These are phyloP conservation scores for Oncopodura yosiiana DNA, from an alignment of 1,140 invertebrate genomes.

Conservation along the genomic window DNA sequence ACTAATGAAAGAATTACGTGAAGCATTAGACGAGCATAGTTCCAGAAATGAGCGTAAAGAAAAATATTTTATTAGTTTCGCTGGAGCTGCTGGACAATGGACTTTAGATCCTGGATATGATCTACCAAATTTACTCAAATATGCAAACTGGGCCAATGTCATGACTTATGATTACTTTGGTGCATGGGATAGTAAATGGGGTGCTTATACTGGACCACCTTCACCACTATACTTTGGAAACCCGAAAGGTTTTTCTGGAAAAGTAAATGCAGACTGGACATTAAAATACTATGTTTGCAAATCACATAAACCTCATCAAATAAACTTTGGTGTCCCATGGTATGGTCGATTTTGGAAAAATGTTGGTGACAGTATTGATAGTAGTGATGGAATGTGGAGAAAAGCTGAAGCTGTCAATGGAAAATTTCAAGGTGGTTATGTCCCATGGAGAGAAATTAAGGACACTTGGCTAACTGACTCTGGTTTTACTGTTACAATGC, in stretches of 20 bases:
- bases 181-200: slow-evolving; percentile 29
- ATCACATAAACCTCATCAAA: background rate
- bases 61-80: background rate
- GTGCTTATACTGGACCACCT: slow-evolving; percentile 6
- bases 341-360: slow-evolving; percentile 16
- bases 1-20: background rate
- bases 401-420: background rate
- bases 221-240: background rate
- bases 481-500: background rate
- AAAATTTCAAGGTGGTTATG: slow-evolving; percentile 2
- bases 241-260: slow-evolving; percentile 3
- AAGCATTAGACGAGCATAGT: background rate
- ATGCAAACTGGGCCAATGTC: slow-evolving; percentile 37
- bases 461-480: background rate
- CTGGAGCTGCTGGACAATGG: slow-evolving; percentile 14
- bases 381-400: slow-evolving; percentile 2
- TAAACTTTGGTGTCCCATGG: background rate
- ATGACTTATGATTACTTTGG: slow-evolving; percentile 37
- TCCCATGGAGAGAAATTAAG: slow-evolving; percentile 4
- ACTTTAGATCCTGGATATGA: slow-evolving; percentile 7
- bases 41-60: background rate
- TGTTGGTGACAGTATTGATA: background rate
- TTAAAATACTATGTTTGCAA: slow-evolving; percentile 8
- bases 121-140: background rate
- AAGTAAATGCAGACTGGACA: slow-evolving; percentile 5